Evolutionary conservation across 2,113 vertebrate species (phyloP), one percentile per base, ranked within the genome.

Genomic region (Mionectes macconnelli): DNA sequence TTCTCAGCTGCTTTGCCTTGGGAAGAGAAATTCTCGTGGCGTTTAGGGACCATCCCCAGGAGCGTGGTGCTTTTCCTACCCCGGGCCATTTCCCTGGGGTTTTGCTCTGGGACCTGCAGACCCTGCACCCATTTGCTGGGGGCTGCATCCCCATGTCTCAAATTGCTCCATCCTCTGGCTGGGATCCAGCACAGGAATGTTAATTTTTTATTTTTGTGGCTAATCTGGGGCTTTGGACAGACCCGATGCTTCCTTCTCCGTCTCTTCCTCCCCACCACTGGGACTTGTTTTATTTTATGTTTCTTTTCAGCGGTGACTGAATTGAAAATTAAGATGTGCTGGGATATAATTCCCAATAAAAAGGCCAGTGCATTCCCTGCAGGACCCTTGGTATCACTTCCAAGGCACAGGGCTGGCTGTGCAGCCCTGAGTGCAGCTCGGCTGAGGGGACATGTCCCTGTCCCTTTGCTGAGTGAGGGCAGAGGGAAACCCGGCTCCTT

Each of bases 381-480:
- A 5, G 74, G 68, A 11, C 53, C 76, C 33, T 66, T 52, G 66
- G 42, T 55, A 63, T 64, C 49, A 63, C 44, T 62, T 77, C 57
- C 3, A 10, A 75, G 88, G 66, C 4, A 6, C 59, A 1, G 1
- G 2, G 10, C 35, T 6, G 6, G 40, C 52, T 1, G 2, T 49
- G 70, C 28, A 14, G 66, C 52, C 8, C 33, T 2, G 3, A 1
- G 3, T 30, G 40, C 0, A 3, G 25, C 39, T 90, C 0, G 0
- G 57, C 45, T 4, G 1, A 25, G 50, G 4, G 31, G 23, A 50
- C 0, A 0, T 44, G 1, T 9, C 25, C 37, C 25, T 8, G 2
- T 76, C 72, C 39, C 39, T 39, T 30, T 35, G 31, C 49, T 0
- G 0, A 59, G 13, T 0, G 1, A 63, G 23, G 55, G 25, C 31